These are phyloP conservation scores for Drosophila watanabei DNA, from an alignment of 1,140 invertebrate genomes.

Conservation along the genomic window DNA sequence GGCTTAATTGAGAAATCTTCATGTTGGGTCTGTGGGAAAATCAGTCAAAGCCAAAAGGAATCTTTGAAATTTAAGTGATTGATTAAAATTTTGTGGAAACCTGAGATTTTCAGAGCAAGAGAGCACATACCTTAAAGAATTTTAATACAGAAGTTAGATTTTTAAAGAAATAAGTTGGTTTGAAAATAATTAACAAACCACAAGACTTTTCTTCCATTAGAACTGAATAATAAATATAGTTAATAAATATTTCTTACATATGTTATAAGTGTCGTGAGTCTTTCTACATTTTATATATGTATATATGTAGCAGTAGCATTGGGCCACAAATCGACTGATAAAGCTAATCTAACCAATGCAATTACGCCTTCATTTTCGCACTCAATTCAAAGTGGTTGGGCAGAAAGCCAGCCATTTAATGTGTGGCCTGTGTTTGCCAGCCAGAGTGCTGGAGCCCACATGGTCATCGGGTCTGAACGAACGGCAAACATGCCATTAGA, in stretches of 20 bases:
- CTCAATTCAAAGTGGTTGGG: constrained; percentile 34
- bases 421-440: constrained; percentile 20
- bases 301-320: background rate
- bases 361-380: constrained; percentile 62
- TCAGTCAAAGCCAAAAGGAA: background rate
- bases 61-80: background rate
- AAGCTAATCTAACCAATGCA: constrained; percentile 49
- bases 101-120: background rate
- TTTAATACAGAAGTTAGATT: background rate
- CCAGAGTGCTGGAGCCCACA: constrained; percentile 54
- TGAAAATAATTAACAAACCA: background rate
- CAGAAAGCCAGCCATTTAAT: constrained; percentile 52
- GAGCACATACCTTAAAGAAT: background rate
- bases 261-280: background rate
- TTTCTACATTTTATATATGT: background rate
- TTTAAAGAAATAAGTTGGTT: background rate
- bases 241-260: background rate
- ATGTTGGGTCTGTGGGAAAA: background rate
- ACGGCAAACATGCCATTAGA: constrained; percentile 67
- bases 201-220: background rate
- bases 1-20: constrained; percentile 11
- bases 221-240: background rate
- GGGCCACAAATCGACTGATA: constrained; percentile 6
- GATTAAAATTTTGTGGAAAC: background rate
- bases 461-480: constrained; percentile 68